These are phyloP conservation scores for Argentina silus DNA, from an alignment of 2,797 vertebrate species.

Conservation along the genomic window DNA sequence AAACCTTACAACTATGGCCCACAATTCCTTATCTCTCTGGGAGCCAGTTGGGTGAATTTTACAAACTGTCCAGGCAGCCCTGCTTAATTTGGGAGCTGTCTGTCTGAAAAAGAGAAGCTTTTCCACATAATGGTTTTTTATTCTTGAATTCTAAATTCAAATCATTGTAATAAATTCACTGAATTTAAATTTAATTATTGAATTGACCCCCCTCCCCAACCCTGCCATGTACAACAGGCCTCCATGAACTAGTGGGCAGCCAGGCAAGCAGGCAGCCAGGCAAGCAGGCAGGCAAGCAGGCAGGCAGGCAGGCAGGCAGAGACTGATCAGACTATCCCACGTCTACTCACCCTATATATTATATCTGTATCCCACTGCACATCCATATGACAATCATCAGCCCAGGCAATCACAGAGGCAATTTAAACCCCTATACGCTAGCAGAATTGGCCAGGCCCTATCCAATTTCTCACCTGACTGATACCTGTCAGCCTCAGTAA, in stretches of 20 bases:
- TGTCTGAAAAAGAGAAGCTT: neutral
- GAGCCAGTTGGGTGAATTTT: slow-evolving; percentile 54
- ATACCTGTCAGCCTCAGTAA: slow-evolving; percentile 47
- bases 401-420: slow-evolving; percentile 40
- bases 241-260: slow-evolving; percentile 48
- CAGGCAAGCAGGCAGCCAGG: too few relatives aligned
- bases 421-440: slow-evolving; percentile 30
- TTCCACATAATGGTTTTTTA: too few relatives aligned
- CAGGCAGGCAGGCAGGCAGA: too few relatives aligned
- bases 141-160: too few relatives aligned
- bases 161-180: too few relatives aligned
- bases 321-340: slow-evolving; percentile 42
- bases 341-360: neutral
- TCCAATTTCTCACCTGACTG: slow-evolving; percentile 43
- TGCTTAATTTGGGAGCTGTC: slow-evolving; percentile 59
- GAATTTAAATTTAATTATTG: too few relatives aligned
- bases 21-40: slow-evolving; percentile 48
- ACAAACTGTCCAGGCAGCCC: slow-evolving; percentile 59
- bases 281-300: too few relatives aligned
- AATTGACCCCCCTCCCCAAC: too few relatives aligned
- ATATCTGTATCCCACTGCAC: slow-evolving; percentile 5
- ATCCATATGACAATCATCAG: slow-evolving; percentile 55
- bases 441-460: slow-evolving; percentile 33
- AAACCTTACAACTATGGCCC: slow-evolving; percentile 54
- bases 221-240: slow-evolving; percentile 23